Base-by-base conservation (phyloP, 1,140 invertebrate species). In the Drusus annulatus region DNA sequence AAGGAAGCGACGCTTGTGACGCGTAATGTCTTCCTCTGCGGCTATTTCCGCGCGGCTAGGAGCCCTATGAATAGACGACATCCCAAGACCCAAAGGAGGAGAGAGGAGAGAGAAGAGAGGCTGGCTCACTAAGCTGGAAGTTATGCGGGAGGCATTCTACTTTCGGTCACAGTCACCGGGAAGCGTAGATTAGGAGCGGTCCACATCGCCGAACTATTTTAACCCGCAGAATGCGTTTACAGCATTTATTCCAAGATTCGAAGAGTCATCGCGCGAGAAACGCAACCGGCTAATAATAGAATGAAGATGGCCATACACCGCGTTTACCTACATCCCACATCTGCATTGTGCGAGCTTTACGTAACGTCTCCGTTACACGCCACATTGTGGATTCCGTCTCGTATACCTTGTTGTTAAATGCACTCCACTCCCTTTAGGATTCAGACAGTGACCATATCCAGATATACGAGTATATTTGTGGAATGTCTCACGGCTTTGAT, bases 81-180 rank as follows among this genome's bases (percentile, higher is more conserved):
- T 71, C 36, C 63, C 58, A 21, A 23, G 19, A 23, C 21, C 25
- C 36, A 7, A 45, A 0, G 13, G 36, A 45, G 36, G 36, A 45
- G 62, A 28, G 45, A 71, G 68, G 21, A n/a, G 8, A 45, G 36
- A 45, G 36, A 10, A 45, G 62, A 28, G 45, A 71, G 68, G 21
- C 68, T 71, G 68, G 68, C 68, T 17, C 68, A 71, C 68, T 71
- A 51, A 52, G 68, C 45, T 51, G 68, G 68, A 71, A 71, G 68
- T 52, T 71, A 71, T 71, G 68, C 68, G 68, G 68, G 68, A 71
- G 68, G 68, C 45, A 71, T 71, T 71, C 68, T 71, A 68, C 63
- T 68, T 36, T 68, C 28, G 17, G 63, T 36, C 63, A 50, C 45
- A 51, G 25, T 21, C 28, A 68, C 31, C 16, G 10, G 15, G 65